A percentile compares a stretch with the other conserved stretches of the same genome.
These are phyloP conservation scores for Oncorhynchus tshawytscha DNA, from an alignment of 2,113 vertebrate species.

Conservation along the genomic window DNA sequence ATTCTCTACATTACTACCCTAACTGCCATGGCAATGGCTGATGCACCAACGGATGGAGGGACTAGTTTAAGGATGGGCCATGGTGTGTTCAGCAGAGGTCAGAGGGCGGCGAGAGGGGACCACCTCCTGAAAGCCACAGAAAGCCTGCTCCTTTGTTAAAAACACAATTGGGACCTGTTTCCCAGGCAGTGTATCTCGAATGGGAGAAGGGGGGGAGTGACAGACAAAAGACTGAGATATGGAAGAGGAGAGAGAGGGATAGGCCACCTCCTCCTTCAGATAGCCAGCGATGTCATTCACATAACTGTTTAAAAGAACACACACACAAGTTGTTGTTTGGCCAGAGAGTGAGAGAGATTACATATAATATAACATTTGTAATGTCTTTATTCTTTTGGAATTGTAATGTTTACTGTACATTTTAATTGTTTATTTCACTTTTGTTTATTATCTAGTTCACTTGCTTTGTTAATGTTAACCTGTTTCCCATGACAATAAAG, in stretches of 20 bases:
- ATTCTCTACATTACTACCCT: conserved; percentile 62
- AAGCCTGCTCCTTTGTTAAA: conserved; percentile 70
- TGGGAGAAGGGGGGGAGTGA: conserved; percentile 36
- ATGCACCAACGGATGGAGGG: conserved; percentile 56
- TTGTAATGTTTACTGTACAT: too few relatives aligned
- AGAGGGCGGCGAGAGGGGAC: conserved; percentile 68
- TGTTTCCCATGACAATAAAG: too few relatives aligned
- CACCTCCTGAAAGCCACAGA: conserved; percentile 72
- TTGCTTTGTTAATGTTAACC: too few relatives aligned
- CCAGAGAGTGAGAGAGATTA: too few relatives aligned
- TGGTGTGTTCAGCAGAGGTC: conserved; percentile 57
- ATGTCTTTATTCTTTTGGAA: too few relatives aligned
- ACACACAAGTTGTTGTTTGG: conserved; percentile 28
- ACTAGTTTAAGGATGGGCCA: conserved; percentile 28
- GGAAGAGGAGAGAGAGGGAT: conserved; percentile 30
- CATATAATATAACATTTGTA: too few relatives aligned
- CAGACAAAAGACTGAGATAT: neutral
- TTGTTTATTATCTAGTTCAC: too few relatives aligned
- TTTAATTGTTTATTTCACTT: too few relatives aligned
- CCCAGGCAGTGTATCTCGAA: conserved; percentile 66
- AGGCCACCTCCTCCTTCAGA: conserved; percentile 23
- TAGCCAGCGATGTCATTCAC: conserved; percentile 54
- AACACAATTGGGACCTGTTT: conserved; percentile 76
- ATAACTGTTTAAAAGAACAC: neutral
- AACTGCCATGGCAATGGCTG: conserved; percentile 66